Evolutionary conservation across 2,113 vertebrate species (phyloP).

Genomic region (Phasianus colchicus): DNA sequence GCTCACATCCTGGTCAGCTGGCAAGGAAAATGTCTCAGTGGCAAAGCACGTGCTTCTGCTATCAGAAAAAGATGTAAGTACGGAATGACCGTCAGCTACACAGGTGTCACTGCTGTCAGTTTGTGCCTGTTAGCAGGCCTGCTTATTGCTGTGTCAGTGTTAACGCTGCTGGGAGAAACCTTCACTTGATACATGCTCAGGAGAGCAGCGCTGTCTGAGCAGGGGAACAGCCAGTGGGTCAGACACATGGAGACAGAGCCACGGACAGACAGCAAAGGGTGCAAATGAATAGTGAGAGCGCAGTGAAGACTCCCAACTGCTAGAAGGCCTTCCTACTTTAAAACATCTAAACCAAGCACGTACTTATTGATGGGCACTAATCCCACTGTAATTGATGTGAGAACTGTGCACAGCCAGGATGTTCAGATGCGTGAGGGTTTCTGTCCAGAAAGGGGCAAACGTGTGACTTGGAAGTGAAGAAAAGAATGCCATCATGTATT

Average conservation of each 20-base stretch:
- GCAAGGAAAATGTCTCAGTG: not conserved
- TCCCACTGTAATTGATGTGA: not conserved
- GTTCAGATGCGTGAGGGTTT: accelerated
- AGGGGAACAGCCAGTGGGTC: not conserved
- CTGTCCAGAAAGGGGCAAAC: not conserved
- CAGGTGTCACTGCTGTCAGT: not conserved
- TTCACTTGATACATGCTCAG: accelerated
- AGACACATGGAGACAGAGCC: not conserved
- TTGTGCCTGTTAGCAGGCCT: not conserved
- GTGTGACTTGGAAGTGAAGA: accelerated
- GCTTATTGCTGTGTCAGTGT: not conserved
- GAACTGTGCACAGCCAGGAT: not conserved
- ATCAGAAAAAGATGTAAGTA: not conserved
- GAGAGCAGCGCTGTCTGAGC: not conserved
- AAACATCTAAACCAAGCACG: not conserved
- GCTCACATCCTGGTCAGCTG: not conserved
- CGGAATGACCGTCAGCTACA: not conserved
- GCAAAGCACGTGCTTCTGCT: not conserved
- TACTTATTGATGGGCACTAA: not conserved
- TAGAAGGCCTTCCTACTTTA: not conserved
- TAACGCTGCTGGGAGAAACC: not conserved
- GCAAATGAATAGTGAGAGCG: not conserved
- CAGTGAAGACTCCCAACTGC: not conserved
- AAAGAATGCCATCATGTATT: not conserved
- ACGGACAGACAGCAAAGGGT: not conserved